phyloP scores from a whole-genome alignment of 2,113 vertebrate genomes.

The Danio rerio region GRCz12tu NC_133182.1:14274001-14274500 shows the following conservation, averaged over 20 bases:
- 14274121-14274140: background rate
- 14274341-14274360: background rate
- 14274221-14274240: background rate
- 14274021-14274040: no score
- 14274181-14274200: background rate
- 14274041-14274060: no score
- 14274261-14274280: background rate
- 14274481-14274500: background rate
- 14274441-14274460: background rate
- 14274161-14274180: background rate
- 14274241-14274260: background rate
- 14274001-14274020: no score
- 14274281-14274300: slow-evolving; percentile 1
- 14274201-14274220: background rate
- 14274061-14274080: no score
- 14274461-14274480: background rate
- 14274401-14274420: background rate
- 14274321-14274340: background rate
- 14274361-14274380: background rate
- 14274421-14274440: background rate
- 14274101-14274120: background rate
- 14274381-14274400: background rate
- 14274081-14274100: no score
- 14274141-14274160: background rate
- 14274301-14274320: background rate